These are phyloP conservation scores for Chloroceryle amazona DNA, from an alignment of 2,797 vertebrate species.

Conservation along the genomic window DNA sequence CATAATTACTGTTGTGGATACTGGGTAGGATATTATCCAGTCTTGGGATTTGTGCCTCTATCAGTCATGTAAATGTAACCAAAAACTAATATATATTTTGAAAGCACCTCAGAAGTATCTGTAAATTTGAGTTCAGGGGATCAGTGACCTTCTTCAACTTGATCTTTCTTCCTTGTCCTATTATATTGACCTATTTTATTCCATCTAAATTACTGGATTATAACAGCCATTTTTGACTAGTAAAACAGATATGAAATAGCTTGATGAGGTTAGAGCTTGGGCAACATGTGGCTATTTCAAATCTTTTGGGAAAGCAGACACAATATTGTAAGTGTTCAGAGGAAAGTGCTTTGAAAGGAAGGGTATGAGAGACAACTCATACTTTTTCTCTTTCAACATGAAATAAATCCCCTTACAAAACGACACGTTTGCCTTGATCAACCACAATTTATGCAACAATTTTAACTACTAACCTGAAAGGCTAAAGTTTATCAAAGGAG, in stretches of 20 bases:
- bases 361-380: not conserved
- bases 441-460: rapidly evolving
- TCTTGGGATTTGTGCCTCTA: not conserved
- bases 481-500: not conserved
- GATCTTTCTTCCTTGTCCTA: not conserved
- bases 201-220: not conserved
- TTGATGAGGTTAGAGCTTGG: not conserved
- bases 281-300: rapidly evolving
- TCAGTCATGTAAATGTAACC: not conserved
- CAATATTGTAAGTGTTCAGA: not conserved
- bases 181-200: no score
- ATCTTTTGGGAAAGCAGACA: not conserved
- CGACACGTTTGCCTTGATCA: not conserved
- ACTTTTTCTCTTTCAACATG: not conserved
- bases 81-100: not conserved
- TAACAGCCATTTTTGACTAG: not conserved
- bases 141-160: not conserved
- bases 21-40: not conserved
- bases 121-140: not conserved
- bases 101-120: not conserved
- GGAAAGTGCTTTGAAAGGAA: not conserved
- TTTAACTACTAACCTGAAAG: not conserved
- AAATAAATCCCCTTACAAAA: not conserved
- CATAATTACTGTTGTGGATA: not conserved
- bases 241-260: not conserved